These are phyloP conservation scores for Antigone vipio DNA, from an alignment of 2,113 vertebrate species.

Conservation along the genomic window DNA sequence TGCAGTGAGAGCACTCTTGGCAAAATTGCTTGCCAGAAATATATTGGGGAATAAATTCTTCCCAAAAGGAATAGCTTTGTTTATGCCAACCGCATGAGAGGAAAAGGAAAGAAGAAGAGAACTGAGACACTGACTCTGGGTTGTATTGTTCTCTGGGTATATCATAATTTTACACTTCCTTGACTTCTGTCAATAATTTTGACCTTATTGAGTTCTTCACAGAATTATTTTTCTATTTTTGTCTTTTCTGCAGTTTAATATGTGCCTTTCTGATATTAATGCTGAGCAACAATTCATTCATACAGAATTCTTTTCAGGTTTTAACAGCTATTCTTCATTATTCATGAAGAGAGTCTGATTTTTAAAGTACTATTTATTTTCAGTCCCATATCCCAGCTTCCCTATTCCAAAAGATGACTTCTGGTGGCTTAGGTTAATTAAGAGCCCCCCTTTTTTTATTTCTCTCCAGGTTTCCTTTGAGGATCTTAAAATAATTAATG, in stretches of 20 bases:
- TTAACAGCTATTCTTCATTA: slow-evolving; percentile 7
- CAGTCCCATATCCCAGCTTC: background rate
- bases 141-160: background rate
- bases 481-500: slow-evolving; percentile 42
- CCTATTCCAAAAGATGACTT: background rate
- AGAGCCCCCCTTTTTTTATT: background rate
- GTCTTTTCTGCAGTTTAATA: background rate
- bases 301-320: background rate
- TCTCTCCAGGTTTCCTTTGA: slow-evolving; percentile 2
- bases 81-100: background rate
- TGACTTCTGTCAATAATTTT: background rate
- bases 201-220: background rate
- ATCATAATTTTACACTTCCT: background rate
- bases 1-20: background rate
- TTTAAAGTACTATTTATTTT: slow-evolving; percentile 21
- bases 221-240: background rate
- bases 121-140: background rate
- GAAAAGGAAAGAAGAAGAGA: background rate
- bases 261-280: background rate
- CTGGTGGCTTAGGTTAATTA: slow-evolving; percentile 44
- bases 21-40: background rate
- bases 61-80: background rate
- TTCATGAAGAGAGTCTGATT: background rate
- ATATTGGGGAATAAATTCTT: background rate
- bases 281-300: background rate